These are phyloP conservation scores for Drosophila navojoa DNA, from an alignment of 1,140 invertebrate species.

Conservation along the genomic window DNA sequence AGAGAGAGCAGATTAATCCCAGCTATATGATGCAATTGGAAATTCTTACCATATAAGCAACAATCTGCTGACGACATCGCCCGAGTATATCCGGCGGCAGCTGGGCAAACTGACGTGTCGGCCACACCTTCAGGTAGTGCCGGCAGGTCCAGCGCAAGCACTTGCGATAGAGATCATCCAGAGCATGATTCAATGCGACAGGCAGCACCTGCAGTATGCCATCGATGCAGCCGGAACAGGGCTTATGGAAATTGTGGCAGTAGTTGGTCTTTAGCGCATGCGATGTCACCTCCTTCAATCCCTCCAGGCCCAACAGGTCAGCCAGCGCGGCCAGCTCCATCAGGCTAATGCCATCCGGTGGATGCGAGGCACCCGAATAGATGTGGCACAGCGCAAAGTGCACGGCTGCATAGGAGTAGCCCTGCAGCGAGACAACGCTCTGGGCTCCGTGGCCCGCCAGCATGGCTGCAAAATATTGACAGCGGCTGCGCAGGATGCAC, in stretches of 20 bases:
- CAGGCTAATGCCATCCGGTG: conserved; percentile 92
- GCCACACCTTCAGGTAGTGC: conserved; percentile 93
- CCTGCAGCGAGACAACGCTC: conserved; percentile 92
- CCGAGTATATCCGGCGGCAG: conserved; percentile 92
- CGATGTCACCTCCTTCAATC: conserved; percentile 94
- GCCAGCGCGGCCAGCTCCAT: conserved; percentile 93
- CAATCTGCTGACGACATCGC: conserved; percentile 91
- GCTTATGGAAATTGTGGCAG: conserved; percentile 90
- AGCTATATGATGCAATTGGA: neutral
- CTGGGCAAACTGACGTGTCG: conserved; percentile 92
- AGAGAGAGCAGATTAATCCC: neutral
- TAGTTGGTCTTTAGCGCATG: conserved; percentile 94
- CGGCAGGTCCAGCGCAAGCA: conserved; percentile 93
- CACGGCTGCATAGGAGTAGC: conserved; percentile 92
- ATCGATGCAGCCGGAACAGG: conserved; percentile 90
- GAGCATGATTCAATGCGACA: conserved; percentile 91
- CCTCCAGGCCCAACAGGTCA: conserved; percentile 94
- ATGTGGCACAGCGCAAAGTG: conserved; percentile 96
- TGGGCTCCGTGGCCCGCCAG: conserved; percentile 93
- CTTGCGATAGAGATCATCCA: conserved; percentile 94
- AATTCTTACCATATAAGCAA: conserved; percentile 85
- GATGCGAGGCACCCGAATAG: conserved; percentile 94
- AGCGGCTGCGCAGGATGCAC: conserved; percentile 94
- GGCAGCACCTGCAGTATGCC: conserved; percentile 93
- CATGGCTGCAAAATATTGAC: conserved; percentile 95